phyloP scores from a whole-genome alignment of 2,888 invertebrate species.

The Spodoptera picta region DNA sequence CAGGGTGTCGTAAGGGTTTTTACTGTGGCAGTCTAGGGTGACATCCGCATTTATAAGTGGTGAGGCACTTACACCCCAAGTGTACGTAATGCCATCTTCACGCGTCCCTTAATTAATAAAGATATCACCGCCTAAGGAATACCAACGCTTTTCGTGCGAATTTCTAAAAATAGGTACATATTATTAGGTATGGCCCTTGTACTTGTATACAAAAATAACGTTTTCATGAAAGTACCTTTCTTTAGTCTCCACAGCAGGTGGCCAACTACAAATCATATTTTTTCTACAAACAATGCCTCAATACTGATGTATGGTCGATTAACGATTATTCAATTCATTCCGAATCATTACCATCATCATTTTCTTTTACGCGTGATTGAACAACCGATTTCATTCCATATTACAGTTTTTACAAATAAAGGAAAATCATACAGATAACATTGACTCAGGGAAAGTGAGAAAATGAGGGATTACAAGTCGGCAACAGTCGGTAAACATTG shows the following conservation, averaged over 20 bases:
- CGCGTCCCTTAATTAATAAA: neutral
- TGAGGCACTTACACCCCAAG: constrained; percentile 1
- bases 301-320: constrained; percentile 44
- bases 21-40: constrained; percentile 15
- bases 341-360: constrained; percentile 54
- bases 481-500: constrained; percentile 28
- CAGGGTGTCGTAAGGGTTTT: constrained; percentile 19
- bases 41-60: constrained; percentile 12
- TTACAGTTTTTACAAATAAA: constrained; percentile 53
- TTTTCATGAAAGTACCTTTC: neutral
- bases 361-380: constrained; percentile 46
- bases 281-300: constrained; percentile 43
- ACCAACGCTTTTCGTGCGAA: too few species aligned
- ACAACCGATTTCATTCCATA: constrained; percentile 33
- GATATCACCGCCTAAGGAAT: too few species aligned
- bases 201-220: neutral
- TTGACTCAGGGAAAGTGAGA: constrained; percentile 43
- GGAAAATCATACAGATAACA: constrained; percentile 47
- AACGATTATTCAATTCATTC: constrained; percentile 55
- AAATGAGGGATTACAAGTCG: constrained; percentile 37
- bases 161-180: too few species aligned
- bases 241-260: constrained; percentile 2
- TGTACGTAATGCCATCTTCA: constrained; percentile 7
- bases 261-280: constrained; percentile 30
- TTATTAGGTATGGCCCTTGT: too few species aligned